phyloP scores from a whole-genome alignment of 2,113 vertebrate genomes.

The Trematocara macrostoma region DNA sequence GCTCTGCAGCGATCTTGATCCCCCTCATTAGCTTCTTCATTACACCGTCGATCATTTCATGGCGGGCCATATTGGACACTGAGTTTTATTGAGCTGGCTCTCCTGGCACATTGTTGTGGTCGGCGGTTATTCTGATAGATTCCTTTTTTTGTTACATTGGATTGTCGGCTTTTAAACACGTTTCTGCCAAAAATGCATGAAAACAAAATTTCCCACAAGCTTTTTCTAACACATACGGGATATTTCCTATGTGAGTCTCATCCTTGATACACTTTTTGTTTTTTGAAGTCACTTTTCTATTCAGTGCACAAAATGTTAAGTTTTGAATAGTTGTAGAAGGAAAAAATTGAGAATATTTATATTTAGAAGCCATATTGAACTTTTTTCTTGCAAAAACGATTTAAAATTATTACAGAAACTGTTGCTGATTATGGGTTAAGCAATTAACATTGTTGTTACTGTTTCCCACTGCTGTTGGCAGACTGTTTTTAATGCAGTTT shows the following conservation, averaged over 20 bases:
- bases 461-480: neutral
- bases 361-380: neutral
- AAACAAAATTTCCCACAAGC: neutral
- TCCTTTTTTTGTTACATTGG: neutral
- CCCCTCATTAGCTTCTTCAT: slow-evolving; percentile 71
- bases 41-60: slow-evolving; percentile 59
- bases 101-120: slow-evolving; percentile 1
- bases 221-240: neutral
- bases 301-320: neutral
- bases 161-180: neutral
- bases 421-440: neutral
- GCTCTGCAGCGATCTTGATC: slow-evolving; percentile 56
- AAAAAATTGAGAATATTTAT: neutral
- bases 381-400: neutral
- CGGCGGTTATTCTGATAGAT: slow-evolving; percentile 13
- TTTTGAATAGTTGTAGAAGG: neutral
- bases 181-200: neutral
- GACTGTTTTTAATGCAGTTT: neutral
- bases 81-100: slow-evolving; percentile 34
- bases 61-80: slow-evolving; percentile 30
- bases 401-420: neutral
- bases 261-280: neutral
- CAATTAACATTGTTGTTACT: neutral
- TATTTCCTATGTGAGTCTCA: neutral
- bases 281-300: neutral